Evolutionary conservation across 1,140 invertebrate genomes (phyloP).

Genomic region (Drosophila serrata): DNA sequence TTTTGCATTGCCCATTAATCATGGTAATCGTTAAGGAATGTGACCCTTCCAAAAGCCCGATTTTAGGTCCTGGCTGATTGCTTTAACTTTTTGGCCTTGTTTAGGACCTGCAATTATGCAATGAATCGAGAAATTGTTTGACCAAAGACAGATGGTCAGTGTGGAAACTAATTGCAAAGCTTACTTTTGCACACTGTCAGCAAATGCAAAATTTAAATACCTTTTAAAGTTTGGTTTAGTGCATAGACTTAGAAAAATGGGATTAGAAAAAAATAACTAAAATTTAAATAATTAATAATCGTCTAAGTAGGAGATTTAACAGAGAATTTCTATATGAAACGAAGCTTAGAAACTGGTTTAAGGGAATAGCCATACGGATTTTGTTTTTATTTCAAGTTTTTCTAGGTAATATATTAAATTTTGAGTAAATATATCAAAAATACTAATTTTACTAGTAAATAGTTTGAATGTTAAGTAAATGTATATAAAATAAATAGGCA

Average conservation of each 20-base stretch:
- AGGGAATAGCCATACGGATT: no score
- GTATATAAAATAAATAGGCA: no score
- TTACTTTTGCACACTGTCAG: background rate
- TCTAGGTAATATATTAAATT: no score
- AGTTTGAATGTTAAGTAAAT: no score
- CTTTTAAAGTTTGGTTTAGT: background rate
- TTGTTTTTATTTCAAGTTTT: no score
- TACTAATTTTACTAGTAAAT: no score
- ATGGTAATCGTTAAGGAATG: conserved; percentile 41
- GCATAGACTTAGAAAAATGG: background rate
- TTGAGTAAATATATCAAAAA: no score
- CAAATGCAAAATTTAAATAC: background rate
- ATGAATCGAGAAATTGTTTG: background rate
- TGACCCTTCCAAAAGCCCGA: conserved; percentile 9
- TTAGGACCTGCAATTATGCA: background rate
- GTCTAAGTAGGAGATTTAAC: background rate
- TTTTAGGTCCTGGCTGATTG: background rate
- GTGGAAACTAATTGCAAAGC: background rate
- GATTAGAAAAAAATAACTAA: background rate
- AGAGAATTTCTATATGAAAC: background rate
- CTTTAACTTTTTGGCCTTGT: background rate
- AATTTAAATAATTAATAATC: background rate
- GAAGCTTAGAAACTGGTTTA: background rate
- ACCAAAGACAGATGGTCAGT: background rate
- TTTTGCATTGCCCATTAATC: conserved; percentile 48